Conservation (phyloP, 1,140 invertebrate species). For the Gonioctena quinquepunctata region DNA sequence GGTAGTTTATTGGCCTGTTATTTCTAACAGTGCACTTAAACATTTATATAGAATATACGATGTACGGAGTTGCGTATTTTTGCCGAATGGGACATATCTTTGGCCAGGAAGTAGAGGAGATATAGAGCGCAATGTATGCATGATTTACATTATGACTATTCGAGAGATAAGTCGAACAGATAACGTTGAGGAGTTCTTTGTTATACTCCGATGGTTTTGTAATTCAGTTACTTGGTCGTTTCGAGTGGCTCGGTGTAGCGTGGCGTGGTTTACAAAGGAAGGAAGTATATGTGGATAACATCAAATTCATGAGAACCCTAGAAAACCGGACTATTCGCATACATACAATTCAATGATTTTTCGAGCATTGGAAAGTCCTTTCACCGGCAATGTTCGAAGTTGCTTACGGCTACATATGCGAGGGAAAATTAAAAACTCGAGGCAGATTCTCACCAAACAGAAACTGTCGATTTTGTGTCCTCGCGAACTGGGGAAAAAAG, state of each 20-base stretch:
- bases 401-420: too few species aligned
- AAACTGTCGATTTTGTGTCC: too few species aligned
- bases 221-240: background rate
- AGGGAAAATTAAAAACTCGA: too few species aligned
- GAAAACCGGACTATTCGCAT: too few species aligned
- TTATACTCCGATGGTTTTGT: background rate
- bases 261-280: background rate
- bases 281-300: background rate
- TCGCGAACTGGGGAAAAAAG: too few species aligned
- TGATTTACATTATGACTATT: background rate
- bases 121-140: background rate
- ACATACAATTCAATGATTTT: too few species aligned
- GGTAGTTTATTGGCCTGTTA: background rate
- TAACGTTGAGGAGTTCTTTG: background rate
- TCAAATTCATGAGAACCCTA: background rate
- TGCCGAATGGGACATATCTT: too few species aligned
- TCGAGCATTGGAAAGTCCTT: too few species aligned
- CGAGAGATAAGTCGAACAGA: background rate
- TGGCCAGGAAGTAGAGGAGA: background rate
- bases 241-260: background rate
- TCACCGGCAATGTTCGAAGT: too few species aligned
- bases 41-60: background rate
- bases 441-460: too few species aligned
- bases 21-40: background rate
- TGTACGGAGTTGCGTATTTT: background rate